Base-by-base conservation (phyloP, 2,888 invertebrate species). In the Gandaritis pyraliata region DNA sequence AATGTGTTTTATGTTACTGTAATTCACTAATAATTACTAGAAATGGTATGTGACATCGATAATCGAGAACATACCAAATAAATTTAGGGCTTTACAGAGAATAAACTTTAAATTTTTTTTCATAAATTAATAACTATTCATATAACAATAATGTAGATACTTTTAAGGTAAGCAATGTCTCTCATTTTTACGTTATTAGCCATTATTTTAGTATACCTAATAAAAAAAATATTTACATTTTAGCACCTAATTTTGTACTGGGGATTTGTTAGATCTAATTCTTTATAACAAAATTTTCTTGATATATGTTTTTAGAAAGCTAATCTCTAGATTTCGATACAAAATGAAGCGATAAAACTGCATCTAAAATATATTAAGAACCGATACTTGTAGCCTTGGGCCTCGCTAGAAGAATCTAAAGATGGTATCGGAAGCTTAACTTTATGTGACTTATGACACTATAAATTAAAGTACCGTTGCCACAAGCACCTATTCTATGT, bases 371-470 rank as follows among this genome's bases (percentile, higher is more conserved):
- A 61, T 52, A 61, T 65, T 66, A 58, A 66, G 68, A 68, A 61
- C 63, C 43, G 63, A 65, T 60, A 64, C 56, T 7, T 53, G 61
- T 69, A 66, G 58, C 51, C 58, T 18, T 29, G 54, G 58, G 72
- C 68, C 67, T 58, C 63, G 65, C 65, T 72, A 81, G 78, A 87
- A 83, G 90, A 88, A 90, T 90, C 80, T 79, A 74, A 23, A 87
- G 91, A 91, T 90, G 76, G 69, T 90, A 90, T 91, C 90, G 82
- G 85, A 81, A 86, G 87, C 88, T 89, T 87, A 87, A 83, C 85
- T 87, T 85, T 87, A 87, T 85, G 88, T 88, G 87, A 90, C 82
- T 88, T 90, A 92, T 89, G 81, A 85, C 68, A 82, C 79, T 79
- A 91, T 91, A 91, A 92, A 91, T 87, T 86, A 87, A 83, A 80